Evolutionary conservation across 2,113 vertebrate species (phyloP), one percentile per base, ranked within the genome.

Genomic region (Rhabdornis inornatus): DNA sequence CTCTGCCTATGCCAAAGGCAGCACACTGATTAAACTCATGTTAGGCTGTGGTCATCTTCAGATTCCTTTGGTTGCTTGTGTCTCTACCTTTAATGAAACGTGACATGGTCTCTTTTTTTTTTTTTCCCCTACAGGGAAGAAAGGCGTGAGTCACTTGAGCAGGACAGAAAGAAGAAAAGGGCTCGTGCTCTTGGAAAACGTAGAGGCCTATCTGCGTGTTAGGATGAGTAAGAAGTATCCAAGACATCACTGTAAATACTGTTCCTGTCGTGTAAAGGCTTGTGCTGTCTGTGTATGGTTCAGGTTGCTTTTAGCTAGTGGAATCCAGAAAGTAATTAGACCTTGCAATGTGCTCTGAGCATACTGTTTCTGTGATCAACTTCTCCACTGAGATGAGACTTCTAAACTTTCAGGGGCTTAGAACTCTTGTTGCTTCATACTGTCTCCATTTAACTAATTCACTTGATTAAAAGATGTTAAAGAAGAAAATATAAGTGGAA

Each of bases 131-230:
- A 45, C 57, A 99, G 99, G 98, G 98, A 98, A n/a, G 96, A 98
- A 31, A 97, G 99, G 42, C 98, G 99, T 61, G 96, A 95, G 15
- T 98, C 97, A 69, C 98, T 97, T 0, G 82, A 83, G 19, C 96
- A 98, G 64, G 97, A 95, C 64, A 97, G 99, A 40, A 99, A 98
- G 94, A 98, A 98, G 96, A 99, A 98, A 97, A 99, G 99, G 70
- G 98, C 97, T 65, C 96, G 94, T 28, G 22, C 97, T 71, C 96
- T 99, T 2, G 98, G 97, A 56, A 98, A 98, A 14, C 97, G 98
- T 24, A 98, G 99, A 97, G 98, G 98, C 42, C 87, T 99, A 0
- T 78, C 95, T 72, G 81, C 97, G 78, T 87, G 23, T 85, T 83
- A 95, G 84, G n/a, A 90, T 0, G 4, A 82, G 50, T 31, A 71